A percentile compares a stretch with the other conserved stretches of the same genome.
phyloP scores from a whole-genome alignment of 2,888 invertebrate species.

The Tetragonula carbonaria region DNA sequence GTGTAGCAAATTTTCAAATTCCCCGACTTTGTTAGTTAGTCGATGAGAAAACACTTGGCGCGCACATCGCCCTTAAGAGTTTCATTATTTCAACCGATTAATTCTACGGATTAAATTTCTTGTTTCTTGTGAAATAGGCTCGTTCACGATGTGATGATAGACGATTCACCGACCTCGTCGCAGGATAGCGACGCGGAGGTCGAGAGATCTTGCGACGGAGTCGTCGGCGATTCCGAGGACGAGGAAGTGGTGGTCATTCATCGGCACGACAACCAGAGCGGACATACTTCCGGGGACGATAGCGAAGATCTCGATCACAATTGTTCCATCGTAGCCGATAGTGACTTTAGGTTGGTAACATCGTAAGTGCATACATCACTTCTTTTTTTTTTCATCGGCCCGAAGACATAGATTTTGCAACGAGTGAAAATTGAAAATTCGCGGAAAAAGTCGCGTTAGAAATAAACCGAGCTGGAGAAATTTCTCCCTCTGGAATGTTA shows the following conservation, averaged over 20 bases:
- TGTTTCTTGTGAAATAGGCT: conserved; percentile 85
- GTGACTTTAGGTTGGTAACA: conserved; percentile 81
- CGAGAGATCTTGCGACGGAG: conserved; percentile 78
- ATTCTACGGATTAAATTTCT: background rate
- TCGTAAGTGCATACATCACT: conserved; percentile 64
- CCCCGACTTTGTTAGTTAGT: too few relatives aligned
- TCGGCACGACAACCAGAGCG: conserved; percentile 78
- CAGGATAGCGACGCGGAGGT: conserved; percentile 89
- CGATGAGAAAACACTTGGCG: too few relatives aligned
- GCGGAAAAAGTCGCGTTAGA: background rate
- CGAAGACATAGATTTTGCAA: conserved; percentile 12
- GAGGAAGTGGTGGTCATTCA: conserved; percentile 79
- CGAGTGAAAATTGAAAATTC: background rate
- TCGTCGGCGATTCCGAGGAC: conserved; percentile 80
- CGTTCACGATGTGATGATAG: conserved; percentile 93
- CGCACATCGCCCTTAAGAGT: background rate
- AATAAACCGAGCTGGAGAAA: background rate
- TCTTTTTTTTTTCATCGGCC: conserved; percentile 19
- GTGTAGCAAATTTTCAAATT: too few relatives aligned
- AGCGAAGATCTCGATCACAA: conserved; percentile 81
- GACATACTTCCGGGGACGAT: conserved; percentile 80
- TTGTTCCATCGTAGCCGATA: conserved; percentile 81
- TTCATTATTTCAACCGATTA: background rate
- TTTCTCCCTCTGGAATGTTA: background rate
- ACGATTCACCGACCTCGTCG: conserved; percentile 92